These are phyloP conservation scores for Idaea dimidiata DNA, from an alignment of 2,888 invertebrate genomes.

Conservation along the genomic window DNA sequence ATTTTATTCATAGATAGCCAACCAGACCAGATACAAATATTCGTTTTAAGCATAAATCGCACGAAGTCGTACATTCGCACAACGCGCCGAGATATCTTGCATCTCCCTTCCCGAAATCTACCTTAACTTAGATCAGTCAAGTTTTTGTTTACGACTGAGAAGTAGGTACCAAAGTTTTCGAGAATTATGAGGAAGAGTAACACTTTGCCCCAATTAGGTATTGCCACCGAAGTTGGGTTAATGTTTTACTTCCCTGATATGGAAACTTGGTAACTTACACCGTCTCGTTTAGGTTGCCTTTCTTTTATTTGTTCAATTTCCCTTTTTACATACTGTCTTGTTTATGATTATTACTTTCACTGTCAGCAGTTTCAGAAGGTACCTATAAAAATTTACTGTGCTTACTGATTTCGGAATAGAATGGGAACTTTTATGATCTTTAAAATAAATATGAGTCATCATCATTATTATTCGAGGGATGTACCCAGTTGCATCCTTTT, in stretches of 20 bases:
- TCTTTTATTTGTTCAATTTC: background rate
- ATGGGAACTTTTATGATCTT: too few species aligned
- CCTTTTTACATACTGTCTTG: background rate
- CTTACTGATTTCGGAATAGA: background rate
- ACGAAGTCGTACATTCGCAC: too few species aligned
- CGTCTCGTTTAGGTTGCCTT: background rate
- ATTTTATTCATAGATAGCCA: too few species aligned
- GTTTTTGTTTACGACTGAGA: constrained; percentile 26
- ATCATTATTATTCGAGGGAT: too few species aligned
- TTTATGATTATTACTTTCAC: background rate
- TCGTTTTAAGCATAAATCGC: too few species aligned
- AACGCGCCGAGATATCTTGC: too few species aligned
- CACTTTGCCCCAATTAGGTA: constrained; percentile 26
- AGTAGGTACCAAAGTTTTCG: constrained; percentile 12
- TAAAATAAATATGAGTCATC: too few species aligned
- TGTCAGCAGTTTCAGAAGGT: background rate
- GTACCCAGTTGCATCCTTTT: too few species aligned
- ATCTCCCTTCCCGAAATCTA: background rate
- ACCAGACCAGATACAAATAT: too few species aligned
- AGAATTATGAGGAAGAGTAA: constrained; percentile 25
- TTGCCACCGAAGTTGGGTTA: constrained; percentile 17
- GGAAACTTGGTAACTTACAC: constrained; percentile 15
- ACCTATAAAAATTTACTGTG: background rate
- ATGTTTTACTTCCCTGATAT: constrained; percentile 21
- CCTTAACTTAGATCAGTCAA: constrained; percentile 20